Percentiles rank a stretch among this genome's conserved stretches.
These are phyloP conservation scores for Laspeyria flexula DNA, from an alignment of 2,888 invertebrate species.

Conservation along the genomic window DNA sequence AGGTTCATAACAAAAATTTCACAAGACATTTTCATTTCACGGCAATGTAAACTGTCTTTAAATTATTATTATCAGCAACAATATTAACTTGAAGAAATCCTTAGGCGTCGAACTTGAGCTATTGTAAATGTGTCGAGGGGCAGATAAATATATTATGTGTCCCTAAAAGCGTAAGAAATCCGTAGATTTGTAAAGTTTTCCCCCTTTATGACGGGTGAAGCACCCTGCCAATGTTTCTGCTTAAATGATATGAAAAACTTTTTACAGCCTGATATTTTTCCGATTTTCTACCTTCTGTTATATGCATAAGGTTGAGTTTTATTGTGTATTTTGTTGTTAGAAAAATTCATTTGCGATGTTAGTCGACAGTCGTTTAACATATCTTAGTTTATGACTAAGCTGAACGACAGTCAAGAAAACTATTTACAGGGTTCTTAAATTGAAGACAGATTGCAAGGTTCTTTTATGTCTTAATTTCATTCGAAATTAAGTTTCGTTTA, in stretches of 20 bases:
- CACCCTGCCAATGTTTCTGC: slow-evolving; percentile 77
- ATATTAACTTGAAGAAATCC: slow-evolving; percentile 71
- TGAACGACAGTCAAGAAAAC: slow-evolving; percentile 65
- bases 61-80: slow-evolving; percentile 61
- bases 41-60: slow-evolving; percentile 34
- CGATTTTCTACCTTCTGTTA: slow-evolving; percentile 48
- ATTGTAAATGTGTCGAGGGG: slow-evolving; percentile 82
- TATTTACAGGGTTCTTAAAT: slow-evolving; percentile 71
- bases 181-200: slow-evolving; percentile 84
- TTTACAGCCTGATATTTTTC: slow-evolving; percentile 36
- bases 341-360: slow-evolving; percentile 76
- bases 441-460: slow-evolving; percentile 58
- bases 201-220: slow-evolving; percentile 81
- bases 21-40: slow-evolving; percentile 25
- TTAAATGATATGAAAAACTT: slow-evolving; percentile 81
- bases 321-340: slow-evolving; percentile 28
- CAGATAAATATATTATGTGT: slow-evolving; percentile 84
- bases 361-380: slow-evolving; percentile 74
- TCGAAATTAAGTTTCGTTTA: slow-evolving; percentile 41
- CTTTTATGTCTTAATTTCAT: slow-evolving; percentile 50
- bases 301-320: slow-evolving; percentile 44
- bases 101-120: slow-evolving; percentile 70
- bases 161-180: slow-evolving; percentile 83
- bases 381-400: slow-evolving; percentile 75
- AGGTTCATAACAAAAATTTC: slow-evolving; percentile 1